Conservation (phyloP, 2,113 vertebrate genomes). For the Todiramphus saurophagus region DNA sequence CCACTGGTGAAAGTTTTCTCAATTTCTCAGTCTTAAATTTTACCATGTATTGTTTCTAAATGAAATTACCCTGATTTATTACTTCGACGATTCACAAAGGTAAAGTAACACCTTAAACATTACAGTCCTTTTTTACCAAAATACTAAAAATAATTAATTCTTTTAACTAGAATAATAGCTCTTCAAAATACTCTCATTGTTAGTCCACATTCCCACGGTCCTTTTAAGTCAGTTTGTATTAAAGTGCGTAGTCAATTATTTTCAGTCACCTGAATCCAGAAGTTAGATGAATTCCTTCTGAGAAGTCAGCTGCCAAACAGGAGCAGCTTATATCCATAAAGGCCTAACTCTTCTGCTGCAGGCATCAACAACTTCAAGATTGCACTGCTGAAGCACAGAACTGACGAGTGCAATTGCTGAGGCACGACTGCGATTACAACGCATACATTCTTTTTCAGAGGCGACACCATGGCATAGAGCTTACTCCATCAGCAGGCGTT, state of each 20-base stretch:
- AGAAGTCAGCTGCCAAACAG: background rate
- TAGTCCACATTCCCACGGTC: background rate
- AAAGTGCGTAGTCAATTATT: constrained; percentile 53
- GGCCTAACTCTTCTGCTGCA: background rate
- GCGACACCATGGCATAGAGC: background rate
- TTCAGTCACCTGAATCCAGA: constrained; percentile 3
- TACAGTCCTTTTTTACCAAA: background rate
- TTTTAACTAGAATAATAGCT: background rate
- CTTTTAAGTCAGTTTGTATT: constrained; percentile 49
- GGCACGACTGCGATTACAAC: constrained; percentile 27
- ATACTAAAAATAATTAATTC: background rate
- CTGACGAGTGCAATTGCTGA: constrained; percentile 18
- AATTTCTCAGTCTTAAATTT: background rate
- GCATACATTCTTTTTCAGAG: background rate
- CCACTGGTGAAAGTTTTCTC: background rate
- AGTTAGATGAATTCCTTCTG: background rate
- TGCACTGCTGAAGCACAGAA: background rate
- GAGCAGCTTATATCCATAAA: constrained; percentile 4
- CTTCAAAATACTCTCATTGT: background rate
- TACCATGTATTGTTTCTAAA: background rate
- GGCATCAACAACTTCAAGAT: background rate
- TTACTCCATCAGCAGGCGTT: background rate
- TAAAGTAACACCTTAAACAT: background rate
- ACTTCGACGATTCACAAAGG: background rate
- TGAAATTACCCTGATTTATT: background rate